Base-by-base conservation (phyloP, 2,797 vertebrate species). In the Acrocephalus scirpaceus region DNA sequence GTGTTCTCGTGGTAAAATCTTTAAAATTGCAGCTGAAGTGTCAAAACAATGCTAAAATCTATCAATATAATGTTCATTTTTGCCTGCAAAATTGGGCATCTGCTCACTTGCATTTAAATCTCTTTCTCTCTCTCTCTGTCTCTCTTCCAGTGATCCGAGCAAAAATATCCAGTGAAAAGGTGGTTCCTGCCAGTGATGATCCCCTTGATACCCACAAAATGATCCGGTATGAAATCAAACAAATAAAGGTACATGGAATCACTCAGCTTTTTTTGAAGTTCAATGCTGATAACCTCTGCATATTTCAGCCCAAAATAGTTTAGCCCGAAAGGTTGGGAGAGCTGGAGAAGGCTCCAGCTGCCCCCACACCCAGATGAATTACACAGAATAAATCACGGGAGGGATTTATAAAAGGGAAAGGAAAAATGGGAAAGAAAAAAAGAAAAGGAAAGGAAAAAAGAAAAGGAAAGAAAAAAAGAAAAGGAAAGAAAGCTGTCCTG, bases 181-280 rank as follows among this genome's bases (percentile, higher is more conserved):
- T 98, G 93, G 98, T 99, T 97, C 98, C 98, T 95, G 98, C 98
- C 96, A 98, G 98, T 66, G 97, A 98, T 95, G 98, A 98, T 94
- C 98, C 98, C 92, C 98, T 97, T 61, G 98, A 98, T 64, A 98
- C 98, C 95, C 98, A 98, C 98, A 99, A 99, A 98, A 98, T 99
- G 98, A 98, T 99, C 97, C 98, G 98, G 95, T 99, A 99, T 94
- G 98, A 99, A 98, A 99, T 99, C 98, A 99, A 99, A 98, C 98
- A 99, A 98, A 99, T 99, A 97, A 99, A 99, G 99, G 99, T 99
- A 98, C 96, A 97, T 97, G 80, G 92, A 95, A 95, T 74, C 89
- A 74, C 80, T 96, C 58, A 56, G 76, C 79, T 96, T 66, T 85
- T 85, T 95, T 92, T 95, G 53, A 89, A 90, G 58, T 91, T 94